These are phyloP conservation scores for Pocillopora grandis DNA, from an alignment of 92 coral and sea anemone species.

Conservation along the genomic window DNA sequence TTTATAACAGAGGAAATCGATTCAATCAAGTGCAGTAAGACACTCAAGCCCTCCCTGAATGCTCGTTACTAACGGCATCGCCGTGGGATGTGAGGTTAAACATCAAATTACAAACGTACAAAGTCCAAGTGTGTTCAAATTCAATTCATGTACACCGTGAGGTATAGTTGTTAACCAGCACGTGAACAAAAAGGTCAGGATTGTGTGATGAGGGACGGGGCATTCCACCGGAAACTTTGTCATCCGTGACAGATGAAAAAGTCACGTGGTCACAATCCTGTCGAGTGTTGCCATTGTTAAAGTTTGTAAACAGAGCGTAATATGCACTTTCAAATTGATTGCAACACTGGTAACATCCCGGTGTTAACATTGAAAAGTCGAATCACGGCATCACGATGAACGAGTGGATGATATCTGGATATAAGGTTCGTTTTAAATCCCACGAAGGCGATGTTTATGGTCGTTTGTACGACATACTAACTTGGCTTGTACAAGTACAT, in stretches of 20 bases:
- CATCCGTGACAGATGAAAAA: constrained; percentile 29
- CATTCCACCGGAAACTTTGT: constrained; percentile 26
- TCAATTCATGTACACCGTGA: not conserved
- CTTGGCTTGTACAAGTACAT: constrained; percentile 62
- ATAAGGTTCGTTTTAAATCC: constrained; percentile 52
- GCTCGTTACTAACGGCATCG: not conserved
- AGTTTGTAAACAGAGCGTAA: constrained; percentile 33
- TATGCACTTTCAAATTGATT: not conserved
- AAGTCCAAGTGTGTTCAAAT: not conserved
- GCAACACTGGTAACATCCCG: not conserved
- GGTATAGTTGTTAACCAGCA: not conserved
- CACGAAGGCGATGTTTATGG: constrained; percentile 34
- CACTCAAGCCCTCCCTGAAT: not conserved
- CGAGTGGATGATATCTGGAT: constrained; percentile 36
- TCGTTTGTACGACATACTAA: constrained; percentile 51
- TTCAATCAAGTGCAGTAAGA: not conserved
- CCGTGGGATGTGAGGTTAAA: not conserved
- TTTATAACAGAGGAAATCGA: constrained; percentile 33
- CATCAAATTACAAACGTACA: too few species aligned
- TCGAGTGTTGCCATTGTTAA: constrained; percentile 25
- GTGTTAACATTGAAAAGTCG: not conserved
- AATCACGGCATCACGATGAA: constrained; percentile 27
- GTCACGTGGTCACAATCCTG: constrained; percentile 36
- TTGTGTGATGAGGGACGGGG: not conserved
- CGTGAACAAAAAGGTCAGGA: not conserved